Conservation (phyloP, 2,888 invertebrate genomes). For the Criorhina ranunculi region DNA sequence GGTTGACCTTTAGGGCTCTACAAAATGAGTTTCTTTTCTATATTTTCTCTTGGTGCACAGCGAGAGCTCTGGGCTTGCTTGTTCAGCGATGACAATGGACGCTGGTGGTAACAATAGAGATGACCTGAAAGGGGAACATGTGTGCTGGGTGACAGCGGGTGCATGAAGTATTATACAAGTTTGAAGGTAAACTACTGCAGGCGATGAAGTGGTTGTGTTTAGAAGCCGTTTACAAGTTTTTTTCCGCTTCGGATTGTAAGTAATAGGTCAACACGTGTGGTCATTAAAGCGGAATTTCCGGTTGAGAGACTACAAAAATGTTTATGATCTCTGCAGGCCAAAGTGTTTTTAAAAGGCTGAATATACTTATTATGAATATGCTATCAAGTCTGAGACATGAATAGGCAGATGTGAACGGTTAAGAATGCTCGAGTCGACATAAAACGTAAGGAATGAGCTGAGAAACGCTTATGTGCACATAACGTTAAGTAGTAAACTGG, state of each 20-base stretch:
- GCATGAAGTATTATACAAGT: slow-evolving; percentile 46
- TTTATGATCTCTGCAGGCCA: slow-evolving; percentile 20
- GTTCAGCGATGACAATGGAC: slow-evolving; percentile 65
- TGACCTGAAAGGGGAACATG: slow-evolving; percentile 43
- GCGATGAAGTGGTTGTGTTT: slow-evolving; percentile 48
- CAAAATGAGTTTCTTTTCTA: slow-evolving; percentile 50
- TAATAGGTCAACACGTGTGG: slow-evolving; percentile 47
- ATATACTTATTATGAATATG: background rate
- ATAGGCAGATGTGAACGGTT: background rate
- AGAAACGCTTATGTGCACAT: too few relatives aligned
- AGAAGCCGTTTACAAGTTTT: slow-evolving; percentile 26
- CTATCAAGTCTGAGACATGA: background rate
- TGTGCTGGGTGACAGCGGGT: slow-evolving; percentile 7
- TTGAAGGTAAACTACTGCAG: slow-evolving; percentile 55
- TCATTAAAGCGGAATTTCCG: slow-evolving; percentile 17
- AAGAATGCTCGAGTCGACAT: too few relatives aligned
- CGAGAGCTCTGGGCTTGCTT: slow-evolving; percentile 38
- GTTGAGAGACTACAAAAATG: slow-evolving; percentile 15
- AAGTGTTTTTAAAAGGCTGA: background rate
- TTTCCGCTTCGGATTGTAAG: slow-evolving; percentile 17
- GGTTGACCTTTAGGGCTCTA: slow-evolving; percentile 54
- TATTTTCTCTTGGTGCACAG: slow-evolving; percentile 13
- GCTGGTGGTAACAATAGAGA: slow-evolving; percentile 55
- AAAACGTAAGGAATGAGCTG: too few relatives aligned
- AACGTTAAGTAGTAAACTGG: too few relatives aligned